Evolutionary conservation across 1,140 invertebrate species (phyloP), one percentile per base, ranked within the genome.

Genomic region (Eubasilissa regina): DNA sequence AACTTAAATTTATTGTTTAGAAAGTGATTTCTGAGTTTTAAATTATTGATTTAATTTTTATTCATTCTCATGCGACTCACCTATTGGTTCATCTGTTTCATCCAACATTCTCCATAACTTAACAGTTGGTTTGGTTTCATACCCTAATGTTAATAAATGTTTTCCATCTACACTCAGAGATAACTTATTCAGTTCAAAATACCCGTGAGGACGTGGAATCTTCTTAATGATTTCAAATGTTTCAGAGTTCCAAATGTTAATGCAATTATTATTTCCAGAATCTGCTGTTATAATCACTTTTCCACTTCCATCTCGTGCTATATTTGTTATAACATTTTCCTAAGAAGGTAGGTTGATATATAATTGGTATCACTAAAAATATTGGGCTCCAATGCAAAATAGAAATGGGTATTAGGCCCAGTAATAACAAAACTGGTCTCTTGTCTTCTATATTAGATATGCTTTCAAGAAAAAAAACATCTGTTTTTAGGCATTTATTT

Each of bases 261-360:
- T 51, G 12, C 44, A 68, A 78, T 72, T 78, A 47, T 78, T 35
- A 17, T 25, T 8, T 19, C 76, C 76, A 8, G 64, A 78, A 58
- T 70, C 76, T 3, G 76, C 76, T 56, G 76, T 78, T 45, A 72
- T 35, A 56, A 78, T 70, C 43, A 64, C 48, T 70, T 56, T 70
- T 13, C 76, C 76, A 44, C 48, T 70, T 15, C 47, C 47, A 60
- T 78, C 76, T 4, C 62, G 44, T 19, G 62, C 62, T 45, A 78
- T 70, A 58, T 70, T 78, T 44, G 76, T 70, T 15, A 78, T 70
- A 15, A 55, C 45, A 56, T 56, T 72, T 70, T 58, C 35, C 76
- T 78, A 48, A 75, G 48, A 64, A 60, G 15, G 13, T 15, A 10
- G 48, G 1, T 1, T 6, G 25, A 1, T 35, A n/a, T n/a, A n/a